Conservation (phyloP, 2,113 vertebrate genomes). For the Struthio camelus region DNA sequence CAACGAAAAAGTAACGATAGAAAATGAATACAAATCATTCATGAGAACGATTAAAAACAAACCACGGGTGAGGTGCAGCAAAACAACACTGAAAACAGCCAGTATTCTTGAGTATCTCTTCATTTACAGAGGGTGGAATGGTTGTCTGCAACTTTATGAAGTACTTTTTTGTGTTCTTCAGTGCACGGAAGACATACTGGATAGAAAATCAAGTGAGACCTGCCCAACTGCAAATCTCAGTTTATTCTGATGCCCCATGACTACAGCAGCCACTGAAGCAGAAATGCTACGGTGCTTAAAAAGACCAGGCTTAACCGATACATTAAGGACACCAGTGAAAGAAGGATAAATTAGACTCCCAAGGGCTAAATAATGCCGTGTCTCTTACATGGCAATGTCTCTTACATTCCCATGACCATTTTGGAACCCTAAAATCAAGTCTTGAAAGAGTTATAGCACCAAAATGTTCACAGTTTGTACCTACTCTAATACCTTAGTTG, state of each 20-base stretch:
- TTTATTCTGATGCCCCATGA: not conserved
- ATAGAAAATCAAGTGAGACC: not conserved
- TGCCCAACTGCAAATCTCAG: not conserved
- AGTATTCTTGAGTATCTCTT: not conserved
- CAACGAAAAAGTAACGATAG: constrained; percentile 49
- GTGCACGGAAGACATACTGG: not conserved
- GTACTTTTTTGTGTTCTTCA: not conserved
- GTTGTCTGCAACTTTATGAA: not conserved
- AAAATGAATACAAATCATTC: constrained; percentile 56
- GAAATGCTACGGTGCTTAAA: not conserved
- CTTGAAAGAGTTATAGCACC: not conserved
- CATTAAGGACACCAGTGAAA: not conserved
- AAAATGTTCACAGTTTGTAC: not conserved
- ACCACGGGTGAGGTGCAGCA: not conserved
- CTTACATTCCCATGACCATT: not conserved
- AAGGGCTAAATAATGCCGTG: not conserved
- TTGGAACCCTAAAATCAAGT: not conserved
- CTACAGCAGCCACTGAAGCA: not conserved
- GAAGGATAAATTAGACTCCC: not conserved
- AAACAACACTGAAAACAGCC: not conserved
- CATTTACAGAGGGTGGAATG: not conserved
- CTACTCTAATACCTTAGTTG: not conserved
- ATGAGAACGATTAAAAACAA: constrained; percentile 31
- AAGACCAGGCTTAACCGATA: not conserved
- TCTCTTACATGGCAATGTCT: not conserved